Conservation (phyloP, 2,888 invertebrate genomes). For the Galeruca laticollis region DNA sequence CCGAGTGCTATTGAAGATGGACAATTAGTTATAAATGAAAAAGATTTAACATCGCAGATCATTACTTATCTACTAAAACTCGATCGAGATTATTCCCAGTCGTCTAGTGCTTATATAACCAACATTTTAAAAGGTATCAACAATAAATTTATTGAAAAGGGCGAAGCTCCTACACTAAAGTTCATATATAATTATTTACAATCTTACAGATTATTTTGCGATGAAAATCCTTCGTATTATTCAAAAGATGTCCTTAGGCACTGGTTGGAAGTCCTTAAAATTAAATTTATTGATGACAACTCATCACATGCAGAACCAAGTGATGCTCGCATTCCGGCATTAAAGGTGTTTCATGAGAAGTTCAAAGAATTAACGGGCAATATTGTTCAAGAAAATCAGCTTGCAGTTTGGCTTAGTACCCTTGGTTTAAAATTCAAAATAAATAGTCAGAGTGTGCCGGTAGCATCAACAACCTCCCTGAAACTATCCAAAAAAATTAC, state of each 20-base stretch:
- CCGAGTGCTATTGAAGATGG: background rate
- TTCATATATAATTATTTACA: conserved; percentile 9
- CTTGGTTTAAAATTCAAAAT: conserved; percentile 4
- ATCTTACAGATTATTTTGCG: background rate
- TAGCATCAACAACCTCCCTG: background rate
- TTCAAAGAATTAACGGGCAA: background rate
- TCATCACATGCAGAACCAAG: background rate
- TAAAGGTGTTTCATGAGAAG: background rate
- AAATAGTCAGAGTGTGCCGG: background rate
- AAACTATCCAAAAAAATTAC: background rate
- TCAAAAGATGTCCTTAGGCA: conserved; percentile 3
- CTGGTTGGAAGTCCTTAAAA: conserved; percentile 14
- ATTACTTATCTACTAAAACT: conserved; percentile 3
- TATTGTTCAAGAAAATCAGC: background rate
- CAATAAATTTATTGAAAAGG: background rate
- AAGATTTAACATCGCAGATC: background rate
- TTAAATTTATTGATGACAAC: conserved; percentile 1
- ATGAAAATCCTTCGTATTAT: background rate
- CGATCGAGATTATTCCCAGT: background rate
- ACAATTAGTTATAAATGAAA: background rate
- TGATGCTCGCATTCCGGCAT: background rate
- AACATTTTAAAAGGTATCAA: background rate
- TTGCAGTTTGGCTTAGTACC: background rate
- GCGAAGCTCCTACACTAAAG: background rate
- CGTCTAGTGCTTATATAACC: background rate